Conservation (phyloP, 2,113 vertebrate genomes). For the Oncorhynchus mykiss region DNA sequence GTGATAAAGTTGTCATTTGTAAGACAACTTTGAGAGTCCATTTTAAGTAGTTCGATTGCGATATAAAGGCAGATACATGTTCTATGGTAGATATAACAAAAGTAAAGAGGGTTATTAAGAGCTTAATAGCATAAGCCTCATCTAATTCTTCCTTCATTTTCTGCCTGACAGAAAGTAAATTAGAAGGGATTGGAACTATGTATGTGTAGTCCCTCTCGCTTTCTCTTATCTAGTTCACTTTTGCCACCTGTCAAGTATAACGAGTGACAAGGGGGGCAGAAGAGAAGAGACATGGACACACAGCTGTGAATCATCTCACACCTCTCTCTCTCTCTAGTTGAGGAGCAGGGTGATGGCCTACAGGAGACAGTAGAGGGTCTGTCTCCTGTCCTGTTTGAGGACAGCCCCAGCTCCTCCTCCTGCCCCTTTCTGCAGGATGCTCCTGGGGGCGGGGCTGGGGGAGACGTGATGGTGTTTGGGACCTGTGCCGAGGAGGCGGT, state of each 20-base stretch:
- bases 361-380: conserved; percentile 40
- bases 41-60: neutral
- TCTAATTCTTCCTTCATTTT: neutral
- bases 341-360: conserved; percentile 5
- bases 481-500: conserved; percentile 88
- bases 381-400: conserved; percentile 91
- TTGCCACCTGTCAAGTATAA: neutral
- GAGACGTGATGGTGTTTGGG: conserved; percentile 80
- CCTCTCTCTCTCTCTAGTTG: conserved; percentile 23
- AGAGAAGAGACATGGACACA: neutral
- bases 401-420: conserved; percentile 66
- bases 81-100: neutral
- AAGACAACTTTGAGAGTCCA: no score
- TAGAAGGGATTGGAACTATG: neutral
- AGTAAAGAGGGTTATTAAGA: neutral
- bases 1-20: no score
- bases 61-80: neutral
- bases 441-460: conserved; percentile 25
- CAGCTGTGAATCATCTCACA: neutral
- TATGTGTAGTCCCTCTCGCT: neutral
- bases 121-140: neutral
- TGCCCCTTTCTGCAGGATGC: conserved; percentile 22
- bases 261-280: neutral
- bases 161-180: neutral
- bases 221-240: neutral